These are phyloP conservation scores for Saguinus oedipus DNA, from an alignment of 2,797 vertebrate genomes.

Conservation along the genomic window DNA sequence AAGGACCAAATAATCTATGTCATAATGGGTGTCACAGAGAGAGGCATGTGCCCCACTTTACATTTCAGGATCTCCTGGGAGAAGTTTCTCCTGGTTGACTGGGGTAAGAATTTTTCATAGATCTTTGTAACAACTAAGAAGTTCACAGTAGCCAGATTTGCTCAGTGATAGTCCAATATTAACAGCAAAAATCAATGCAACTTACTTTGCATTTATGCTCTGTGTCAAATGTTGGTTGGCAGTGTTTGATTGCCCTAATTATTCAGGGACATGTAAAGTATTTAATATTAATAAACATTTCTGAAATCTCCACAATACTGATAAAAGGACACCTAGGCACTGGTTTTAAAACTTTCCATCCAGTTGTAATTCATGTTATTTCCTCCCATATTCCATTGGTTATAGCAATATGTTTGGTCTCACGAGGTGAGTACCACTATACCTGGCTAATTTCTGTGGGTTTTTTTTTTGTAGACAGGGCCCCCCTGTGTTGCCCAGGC, in stretches of 20 bases:
- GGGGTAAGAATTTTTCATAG: not conserved
- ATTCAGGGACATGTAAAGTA: not conserved
- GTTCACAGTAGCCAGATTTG: not conserved
- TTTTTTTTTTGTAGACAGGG: not conserved
- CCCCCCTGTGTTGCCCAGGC: not conserved
- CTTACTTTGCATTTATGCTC: no score
- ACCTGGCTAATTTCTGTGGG: not conserved
- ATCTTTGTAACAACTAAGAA: not conserved
- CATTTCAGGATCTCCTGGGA: no score
- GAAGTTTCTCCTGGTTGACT: not conserved
- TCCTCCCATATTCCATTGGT: rapidly evolving
- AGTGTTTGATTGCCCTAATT: not conserved
- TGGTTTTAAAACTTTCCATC: not conserved
- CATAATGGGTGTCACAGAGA: not conserved
- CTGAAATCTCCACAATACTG: not conserved
- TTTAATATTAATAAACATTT: not conserved
- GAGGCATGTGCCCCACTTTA: not conserved
- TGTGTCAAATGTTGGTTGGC: not conserved
- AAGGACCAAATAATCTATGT: not conserved
- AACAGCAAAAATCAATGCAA: not conserved
- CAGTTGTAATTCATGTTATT: not conserved
- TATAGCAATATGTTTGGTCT: not conserved
- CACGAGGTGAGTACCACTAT: not conserved
- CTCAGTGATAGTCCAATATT: not conserved
- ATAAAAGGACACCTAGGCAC: rapidly evolving